Conservation (phyloP, 1,140 invertebrate genomes). For the Zaprionus inermis region DNA sequence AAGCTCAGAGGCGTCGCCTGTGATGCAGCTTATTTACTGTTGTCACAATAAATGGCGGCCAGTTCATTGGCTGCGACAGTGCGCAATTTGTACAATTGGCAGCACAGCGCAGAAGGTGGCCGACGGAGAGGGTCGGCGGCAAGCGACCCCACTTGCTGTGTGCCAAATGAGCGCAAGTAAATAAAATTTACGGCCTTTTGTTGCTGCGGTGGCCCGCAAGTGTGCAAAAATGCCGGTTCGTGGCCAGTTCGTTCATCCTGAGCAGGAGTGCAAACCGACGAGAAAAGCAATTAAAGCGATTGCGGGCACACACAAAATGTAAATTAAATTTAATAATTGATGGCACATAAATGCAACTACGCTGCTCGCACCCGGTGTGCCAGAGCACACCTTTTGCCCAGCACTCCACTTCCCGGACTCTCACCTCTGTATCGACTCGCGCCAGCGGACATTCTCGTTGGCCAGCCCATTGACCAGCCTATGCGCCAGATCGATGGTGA, state of each 20-base stretch:
- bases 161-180: constrained; percentile 70
- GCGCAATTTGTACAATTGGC: constrained; percentile 55
- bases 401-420: neutral
- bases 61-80: constrained; percentile 58
- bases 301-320: constrained; percentile 75
- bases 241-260: constrained; percentile 24
- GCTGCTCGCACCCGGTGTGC: neutral
- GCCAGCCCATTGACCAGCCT: constrained; percentile 96
- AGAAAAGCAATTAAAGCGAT: constrained; percentile 74
- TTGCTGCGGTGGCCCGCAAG: constrained; percentile 70
- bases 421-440: constrained; percentile 82
- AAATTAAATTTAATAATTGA: constrained; percentile 83
- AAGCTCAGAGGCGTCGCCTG: constrained; percentile 10
- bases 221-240: constrained; percentile 44
- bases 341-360: constrained; percentile 66
- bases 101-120: constrained; percentile 20
- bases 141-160: constrained; percentile 13
- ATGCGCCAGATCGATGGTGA: constrained; percentile 96
- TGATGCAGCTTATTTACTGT: constrained; percentile 46
- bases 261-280: neutral
- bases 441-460: constrained; percentile 94
- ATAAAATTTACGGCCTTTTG: constrained; percentile 80
- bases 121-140: neutral
- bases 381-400: neutral
- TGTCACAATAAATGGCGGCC: constrained; percentile 45